Evolutionary conservation across 2,113 vertebrate species (phyloP), one percentile per base, ranked within the genome.

Genomic region (Callipepla squamata): DNA sequence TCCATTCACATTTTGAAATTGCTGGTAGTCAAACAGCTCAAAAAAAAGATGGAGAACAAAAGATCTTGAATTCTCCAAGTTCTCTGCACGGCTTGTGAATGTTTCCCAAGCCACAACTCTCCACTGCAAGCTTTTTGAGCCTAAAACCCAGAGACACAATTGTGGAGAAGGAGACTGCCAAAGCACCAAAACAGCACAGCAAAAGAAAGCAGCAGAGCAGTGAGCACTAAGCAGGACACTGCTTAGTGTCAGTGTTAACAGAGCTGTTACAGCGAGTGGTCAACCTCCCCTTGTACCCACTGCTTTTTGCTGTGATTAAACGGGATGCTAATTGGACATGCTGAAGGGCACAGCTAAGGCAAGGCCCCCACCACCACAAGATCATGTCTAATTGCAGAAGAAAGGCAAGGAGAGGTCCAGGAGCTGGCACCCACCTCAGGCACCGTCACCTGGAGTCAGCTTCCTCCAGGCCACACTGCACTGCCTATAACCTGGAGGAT

Each of bases 1-100:
- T 92, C 61, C 90, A 90, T 94, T 95, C 92, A 95, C 72, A 36
- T 74, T 94, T 83, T 91, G 44, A 92, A 92, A 94, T 25, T 90
- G 65, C 47, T 93, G 47, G n/a, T 63, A 51, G 34, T 62, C 25
- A 58, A 76, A 80, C 4, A 87, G 57, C n/a, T 93, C 67, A 53
- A 83, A 87, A 92, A 92, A 77, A 74, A 1, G 6, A 74, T 1
- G 34, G 44, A 90, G 61, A 89, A 89, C 59, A 92, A 94, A 91
- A 85, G 75, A 87, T 18, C 21, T 4, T 3, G 34, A 89, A 77
- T 83, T 85, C 75, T 87, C 72, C 59, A 3, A 91, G 59, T 7
- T 80, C 67, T 83, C 13, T 51, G n/a, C 9, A 11, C 30, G 42
- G 50, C 72, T 89, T 59, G 7, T 82, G 85, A 90, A 84, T 51